Evolutionary conservation across 2,888 invertebrate species (phyloP), one percentile per base, ranked within the genome.

Genomic region (Cremastinae sp.): DNA sequence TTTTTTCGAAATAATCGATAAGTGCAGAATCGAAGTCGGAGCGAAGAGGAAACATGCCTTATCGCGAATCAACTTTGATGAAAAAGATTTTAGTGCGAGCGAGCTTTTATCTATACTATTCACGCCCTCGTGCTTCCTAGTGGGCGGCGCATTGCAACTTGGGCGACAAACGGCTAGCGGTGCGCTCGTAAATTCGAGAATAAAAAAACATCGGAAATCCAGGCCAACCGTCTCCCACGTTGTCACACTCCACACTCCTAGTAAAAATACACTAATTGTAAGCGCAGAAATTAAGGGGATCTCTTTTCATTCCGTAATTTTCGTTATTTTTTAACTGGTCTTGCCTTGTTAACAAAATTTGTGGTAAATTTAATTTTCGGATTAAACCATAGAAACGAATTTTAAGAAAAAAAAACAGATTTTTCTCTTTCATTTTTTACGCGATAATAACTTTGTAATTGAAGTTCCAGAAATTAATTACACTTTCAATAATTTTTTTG

Each of bases 141-240:
- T 62, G 36, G 56, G 58, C 18, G 62, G 41, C 38, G 41, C 38
- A 61, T 22, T 9, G 38, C 41, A 51, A 49, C 20, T 36, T 62
- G 34, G 28, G 34, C 56, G 20, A 58, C 45, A 28, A 20, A 64
- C 43, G 12, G 59, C 36, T 36, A 59, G 18, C 49, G 20, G 28
- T 12, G 41, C 20, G 12, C 45, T 28, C 9, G 53, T 8, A 16
- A 28, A 36, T 34, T 14, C 34, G 56, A 8, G 49, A n/a, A 36
- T n/a, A 38, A 38, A 54, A 2, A 47, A 47, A 22, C 8, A 56
- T 14, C 20, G 5, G 45, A 75, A 22, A 20, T 54, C 51, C 28
- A 20, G 43, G 41, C 51, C 8, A 18, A 43, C 18, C 38, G 47
- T 69, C 72, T 69, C 69, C 72, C 76, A 69, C 64, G 68, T 64